Evolutionary conservation across 2,888 invertebrate genomes (phyloP), one percentile per base, ranked within the genome.

Genomic region (Anarsia innoxiella): DNA sequence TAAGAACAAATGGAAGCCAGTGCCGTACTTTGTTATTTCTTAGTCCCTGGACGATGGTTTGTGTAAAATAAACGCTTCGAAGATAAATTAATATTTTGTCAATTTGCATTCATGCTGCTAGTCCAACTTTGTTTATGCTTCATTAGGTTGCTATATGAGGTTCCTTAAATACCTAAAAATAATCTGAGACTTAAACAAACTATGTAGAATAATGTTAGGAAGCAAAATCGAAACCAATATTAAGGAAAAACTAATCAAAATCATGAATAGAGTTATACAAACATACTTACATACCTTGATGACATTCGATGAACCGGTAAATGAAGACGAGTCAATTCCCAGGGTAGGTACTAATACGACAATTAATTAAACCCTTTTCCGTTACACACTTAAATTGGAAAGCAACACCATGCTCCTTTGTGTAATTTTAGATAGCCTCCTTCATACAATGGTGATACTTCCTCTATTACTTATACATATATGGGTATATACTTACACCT

Each of bases 1-100:
- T 68, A 56, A 62, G 59, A 54, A n/a, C n/a, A n/a, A n/a, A n/a
- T 41, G 45, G 44, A 58, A 69, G 61, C 66, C 70, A 66, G 69
- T 72, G 72, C 70, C 48, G 49, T 56, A 55, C 60, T 68, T 68
- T 66, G 67, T 67, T 71, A 73, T 73, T 72, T 71, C 66, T 60
- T 60, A 59, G 49, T 52, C 53, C 52, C 49, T 51, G 48, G 46
- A 51, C 55, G 59, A 51, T 46, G 49, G 56, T 62, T 66, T 58
- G 58, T 56, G 51, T 61, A 53, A 63, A 66, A 63, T 62, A 61
- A 67, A 58, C 49, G 52, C 57, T 62, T 53, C 45, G 48, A 47
- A 49, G 57, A 58, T 44, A 53, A 61, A 65, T 64, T 58, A 59
- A 61, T 60, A 62, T 60, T 51, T n/a, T n/a, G n/a, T n/a, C n/a